Base-by-base conservation (phyloP, 2,113 vertebrate species). In the Diadophis punctatus region DNA sequence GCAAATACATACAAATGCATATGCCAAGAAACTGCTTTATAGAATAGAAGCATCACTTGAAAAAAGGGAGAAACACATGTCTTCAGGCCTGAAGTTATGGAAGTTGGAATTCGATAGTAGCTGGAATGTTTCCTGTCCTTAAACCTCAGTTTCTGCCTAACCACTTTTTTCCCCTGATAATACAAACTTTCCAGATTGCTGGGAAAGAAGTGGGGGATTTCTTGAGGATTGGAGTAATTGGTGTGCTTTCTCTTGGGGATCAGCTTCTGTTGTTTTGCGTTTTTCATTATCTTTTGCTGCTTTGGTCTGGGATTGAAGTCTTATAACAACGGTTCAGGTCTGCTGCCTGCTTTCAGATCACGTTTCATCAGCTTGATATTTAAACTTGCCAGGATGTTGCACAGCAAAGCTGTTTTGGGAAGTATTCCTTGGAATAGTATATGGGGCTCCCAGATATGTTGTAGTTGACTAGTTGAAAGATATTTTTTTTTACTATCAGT, bases 1-100 rank as follows among this genome's bases (percentile, higher is more conserved):
- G 34, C 46, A 86, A 93, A 18, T n/a, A 88, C 51, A n/a, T 0
- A 0, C 4, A 80, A 2, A 2, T 0, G 0, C 1, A 84, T 53
- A 6, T 86, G 87, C 86, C 92, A 90, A 94, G 91, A 74, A 63
- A 56, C 30, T 52, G 18, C 10, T 30, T 53, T 88, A 43, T 2
- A 2, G 85, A 80, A 25, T 12, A 46, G 14, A 52, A 2, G 49
- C 4, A 10, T 34, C 7, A 23, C 25, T 84, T 55, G 60, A 74
- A 46, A 16, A 53, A 48, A 55, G 16, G 49, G 12, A 91, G 53
- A 85, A 55, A 22, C 3, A 23, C n/a, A 8, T 86, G n/a, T 18
- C 30, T 86, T 85, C 18, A 55, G 74, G 74, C 74, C 74, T 80
- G 8, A 80, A 80, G 74, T 80, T 80, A 80, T 22, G 16, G 74